Evolutionary conservation across 2,113 vertebrate genomes (phyloP).

Genomic region (Siniperca knerii): DNA sequence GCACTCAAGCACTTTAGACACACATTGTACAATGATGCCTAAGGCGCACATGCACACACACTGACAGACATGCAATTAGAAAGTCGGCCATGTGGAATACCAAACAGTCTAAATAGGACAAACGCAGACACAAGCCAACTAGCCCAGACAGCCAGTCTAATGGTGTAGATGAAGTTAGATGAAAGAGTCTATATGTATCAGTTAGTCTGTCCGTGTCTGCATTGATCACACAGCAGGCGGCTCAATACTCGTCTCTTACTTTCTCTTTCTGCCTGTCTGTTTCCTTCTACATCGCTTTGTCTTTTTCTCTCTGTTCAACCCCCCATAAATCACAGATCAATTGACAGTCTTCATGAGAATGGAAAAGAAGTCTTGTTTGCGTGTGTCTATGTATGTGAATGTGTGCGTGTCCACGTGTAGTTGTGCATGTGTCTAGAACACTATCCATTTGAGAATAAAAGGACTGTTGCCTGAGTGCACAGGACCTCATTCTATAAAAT

Average conservation of each 20-base stretch:
- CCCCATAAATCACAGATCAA: conserved; percentile 48
- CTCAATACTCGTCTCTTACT: conserved; percentile 54
- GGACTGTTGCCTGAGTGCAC: background rate
- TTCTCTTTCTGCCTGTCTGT: conserved; percentile 53
- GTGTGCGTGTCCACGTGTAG: background rate
- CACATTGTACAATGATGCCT: conserved; percentile 24
- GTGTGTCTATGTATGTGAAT: conserved; percentile 2
- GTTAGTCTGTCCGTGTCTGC: conserved; percentile 61
- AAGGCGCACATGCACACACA: conserved; percentile 13
- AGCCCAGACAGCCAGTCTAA: conserved; percentile 40
- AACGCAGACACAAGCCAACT: conserved; percentile 7
- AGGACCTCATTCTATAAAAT: background rate
- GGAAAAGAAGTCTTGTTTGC: conserved; percentile 13
- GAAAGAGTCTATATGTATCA: conserved; percentile 64
- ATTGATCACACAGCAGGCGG: conserved; percentile 61
- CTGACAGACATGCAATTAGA: conserved; percentile 28
- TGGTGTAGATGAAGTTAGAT: conserved; percentile 65
- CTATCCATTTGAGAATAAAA: background rate
- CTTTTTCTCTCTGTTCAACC: conserved; percentile 32
- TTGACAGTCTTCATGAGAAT: conserved; percentile 31
- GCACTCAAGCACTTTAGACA: conserved; percentile 22
- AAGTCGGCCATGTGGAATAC: conserved; percentile 33
- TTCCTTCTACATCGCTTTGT: conserved; percentile 40
- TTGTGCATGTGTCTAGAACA: background rate
- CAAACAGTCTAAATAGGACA: conserved; percentile 42